phyloP scores from a whole-genome alignment of 2,888 invertebrate species.

The Neria commutata region DNA sequence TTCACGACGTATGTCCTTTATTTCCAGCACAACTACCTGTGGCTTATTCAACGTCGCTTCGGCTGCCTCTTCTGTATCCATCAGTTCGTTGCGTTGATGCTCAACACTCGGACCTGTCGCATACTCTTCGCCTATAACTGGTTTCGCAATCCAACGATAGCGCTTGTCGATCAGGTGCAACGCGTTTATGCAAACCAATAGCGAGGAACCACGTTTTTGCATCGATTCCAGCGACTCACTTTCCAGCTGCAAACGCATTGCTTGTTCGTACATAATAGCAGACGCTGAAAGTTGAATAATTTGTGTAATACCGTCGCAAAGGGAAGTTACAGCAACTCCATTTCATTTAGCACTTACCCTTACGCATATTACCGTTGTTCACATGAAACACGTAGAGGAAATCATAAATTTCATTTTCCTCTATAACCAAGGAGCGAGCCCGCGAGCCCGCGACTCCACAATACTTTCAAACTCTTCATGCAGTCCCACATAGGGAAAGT shows the following conservation, averaged over 20 bases:
- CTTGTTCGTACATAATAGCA: constrained; percentile 90
- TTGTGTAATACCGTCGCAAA: no score
- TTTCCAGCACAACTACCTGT: constrained; percentile 68
- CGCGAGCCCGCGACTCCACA: constrained; percentile 83
- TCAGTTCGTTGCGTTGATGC: constrained; percentile 29
- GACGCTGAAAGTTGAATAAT: constrained; percentile 74
- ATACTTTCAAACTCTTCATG: constrained; percentile 75
- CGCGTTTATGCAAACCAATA: constrained; percentile 80
- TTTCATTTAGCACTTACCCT: no score
- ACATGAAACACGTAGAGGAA: constrained; percentile 87
- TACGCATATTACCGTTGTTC: constrained; percentile 78
- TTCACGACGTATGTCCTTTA: constrained; percentile 72
- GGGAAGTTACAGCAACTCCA: no score
- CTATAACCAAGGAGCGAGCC: constrained; percentile 77
- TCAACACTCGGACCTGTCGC: constrained; percentile 29
- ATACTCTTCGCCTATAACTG: constrained; percentile 62
- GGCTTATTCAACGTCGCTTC: constrained; percentile 43
- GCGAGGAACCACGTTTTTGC: constrained; percentile 78
- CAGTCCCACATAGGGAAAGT: constrained; percentile 71
- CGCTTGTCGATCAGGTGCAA: constrained; percentile 76
- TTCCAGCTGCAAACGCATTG: constrained; percentile 73
- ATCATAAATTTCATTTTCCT: constrained; percentile 85
- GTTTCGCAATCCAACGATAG: constrained; percentile 86
- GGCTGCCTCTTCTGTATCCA: constrained; percentile 19
- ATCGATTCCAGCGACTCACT: constrained; percentile 68